Conservation (phyloP, 2,797 vertebrate genomes). For the Pristis pectinata region DNA sequence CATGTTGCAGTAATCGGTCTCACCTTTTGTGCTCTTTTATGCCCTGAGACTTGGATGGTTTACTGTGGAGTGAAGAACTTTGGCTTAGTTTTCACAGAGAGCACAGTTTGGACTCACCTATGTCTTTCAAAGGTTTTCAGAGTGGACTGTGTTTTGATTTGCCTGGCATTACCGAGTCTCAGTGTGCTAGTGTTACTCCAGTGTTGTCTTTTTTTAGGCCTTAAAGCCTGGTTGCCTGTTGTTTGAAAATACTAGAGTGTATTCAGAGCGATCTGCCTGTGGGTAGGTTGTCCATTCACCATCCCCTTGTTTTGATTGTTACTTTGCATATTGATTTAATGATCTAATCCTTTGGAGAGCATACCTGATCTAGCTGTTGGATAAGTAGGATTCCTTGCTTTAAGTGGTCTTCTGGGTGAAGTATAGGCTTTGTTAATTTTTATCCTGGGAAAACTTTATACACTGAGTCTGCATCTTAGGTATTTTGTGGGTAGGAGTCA, state of each 20-base stretch:
- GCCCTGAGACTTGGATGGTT: neutral
- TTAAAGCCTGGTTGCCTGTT: neutral
- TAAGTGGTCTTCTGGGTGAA: neutral
- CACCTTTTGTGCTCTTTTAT: neutral
- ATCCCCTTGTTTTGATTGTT: neutral
- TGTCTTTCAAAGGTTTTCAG: neutral
- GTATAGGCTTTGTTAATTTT: neutral
- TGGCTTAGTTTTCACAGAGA: neutral
- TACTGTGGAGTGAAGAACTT: neutral
- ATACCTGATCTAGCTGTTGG: too few relatives aligned
- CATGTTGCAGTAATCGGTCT: neutral
- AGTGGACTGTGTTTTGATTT: neutral
- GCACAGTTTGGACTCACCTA: neutral
- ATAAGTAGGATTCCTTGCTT: neutral
- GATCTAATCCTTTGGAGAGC: neutral
- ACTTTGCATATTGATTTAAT: neutral
- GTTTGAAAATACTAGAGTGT: neutral
- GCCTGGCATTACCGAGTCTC: neutral
- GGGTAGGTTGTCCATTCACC: neutral
- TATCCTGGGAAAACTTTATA: neutral
- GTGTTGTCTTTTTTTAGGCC: neutral
- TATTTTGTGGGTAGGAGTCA: neutral
- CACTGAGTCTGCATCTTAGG: neutral
- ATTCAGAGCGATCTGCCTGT: neutral
- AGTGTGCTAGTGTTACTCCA: neutral